phyloP scores from a whole-genome alignment of 2,113 vertebrate species.

The Excalfactoria chinensis region DNA sequence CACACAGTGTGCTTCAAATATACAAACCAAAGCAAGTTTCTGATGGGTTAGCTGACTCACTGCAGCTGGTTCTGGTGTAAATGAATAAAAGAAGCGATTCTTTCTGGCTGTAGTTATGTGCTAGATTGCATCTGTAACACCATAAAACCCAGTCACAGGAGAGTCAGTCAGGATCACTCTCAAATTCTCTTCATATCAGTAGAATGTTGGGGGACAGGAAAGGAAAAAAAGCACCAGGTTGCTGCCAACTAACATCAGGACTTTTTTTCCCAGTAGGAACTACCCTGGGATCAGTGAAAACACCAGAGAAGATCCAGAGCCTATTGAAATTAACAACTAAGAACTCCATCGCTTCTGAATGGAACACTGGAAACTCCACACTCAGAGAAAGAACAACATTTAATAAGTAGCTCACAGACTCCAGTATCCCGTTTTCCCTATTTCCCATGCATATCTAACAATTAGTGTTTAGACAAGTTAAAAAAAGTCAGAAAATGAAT shows the following conservation, averaged over 20 bases:
- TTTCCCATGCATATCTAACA: not conserved
- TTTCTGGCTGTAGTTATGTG: not conserved
- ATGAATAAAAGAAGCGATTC: not conserved
- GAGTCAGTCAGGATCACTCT: not conserved
- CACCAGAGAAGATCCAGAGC: not conserved
- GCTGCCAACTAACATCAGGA: not conserved
- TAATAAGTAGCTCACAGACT: not conserved
- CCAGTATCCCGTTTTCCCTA: accelerated
- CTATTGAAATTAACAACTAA: not conserved
- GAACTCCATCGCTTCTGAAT: not conserved
- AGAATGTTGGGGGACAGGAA: not conserved
- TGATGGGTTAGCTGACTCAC: not conserved
- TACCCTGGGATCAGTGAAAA: not conserved
- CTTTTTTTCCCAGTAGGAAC: not conserved
- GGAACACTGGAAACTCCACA: not conserved
- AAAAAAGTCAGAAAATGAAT: not conserved
- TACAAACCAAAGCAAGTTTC: not conserved
- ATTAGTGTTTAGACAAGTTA: not conserved
- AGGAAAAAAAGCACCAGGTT: not conserved
- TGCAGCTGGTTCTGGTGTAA: not conserved
- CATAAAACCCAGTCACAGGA: not conserved
- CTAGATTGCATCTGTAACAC: not conserved
- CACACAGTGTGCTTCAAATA: not conserved
- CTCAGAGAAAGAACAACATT: not conserved
- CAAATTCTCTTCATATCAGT: not conserved